A percentile compares a stretch with the other conserved stretches of the same genome.
Evolutionary conservation across 1,140 invertebrate genomes (phyloP).

Genomic region (Lineus longissimus): DNA sequence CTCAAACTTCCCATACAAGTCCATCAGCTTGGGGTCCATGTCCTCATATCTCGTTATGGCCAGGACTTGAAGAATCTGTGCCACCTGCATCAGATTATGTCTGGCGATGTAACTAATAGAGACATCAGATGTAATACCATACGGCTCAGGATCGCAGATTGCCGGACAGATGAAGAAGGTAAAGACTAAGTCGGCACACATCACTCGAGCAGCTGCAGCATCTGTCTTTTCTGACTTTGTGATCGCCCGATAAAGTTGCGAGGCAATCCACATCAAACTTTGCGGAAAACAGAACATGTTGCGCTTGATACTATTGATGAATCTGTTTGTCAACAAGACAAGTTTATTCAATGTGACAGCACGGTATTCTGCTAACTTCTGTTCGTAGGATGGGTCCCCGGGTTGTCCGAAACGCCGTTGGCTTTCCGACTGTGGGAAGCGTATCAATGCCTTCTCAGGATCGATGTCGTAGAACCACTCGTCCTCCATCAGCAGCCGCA

Average conservation of each 20-base stretch:
- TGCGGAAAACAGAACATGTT: constrained; percentile 90
- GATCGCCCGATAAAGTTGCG: constrained; percentile 59
- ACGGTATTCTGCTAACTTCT: constrained; percentile 72
- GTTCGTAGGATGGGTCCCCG: constrained; percentile 65
- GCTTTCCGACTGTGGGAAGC: constrained; percentile 68
- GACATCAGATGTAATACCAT: constrained; percentile 85
- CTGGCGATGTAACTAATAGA: constrained; percentile 86
- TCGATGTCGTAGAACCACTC: constrained; percentile 91
- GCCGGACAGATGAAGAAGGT: constrained; percentile 93
- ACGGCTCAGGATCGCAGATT: constrained; percentile 91
- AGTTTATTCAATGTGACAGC: constrained; percentile 68
- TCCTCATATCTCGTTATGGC: constrained; percentile 79
- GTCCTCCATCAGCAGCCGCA: constrained; percentile 87
- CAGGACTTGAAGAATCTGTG: constrained; percentile 85
- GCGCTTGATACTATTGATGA: constrained; percentile 78
- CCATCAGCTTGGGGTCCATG: constrained; percentile 67
- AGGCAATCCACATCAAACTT: constrained; percentile 61
- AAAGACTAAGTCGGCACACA: constrained; percentile 90
- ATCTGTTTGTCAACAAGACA: constrained; percentile 73
- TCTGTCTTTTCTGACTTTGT: constrained; percentile 59
- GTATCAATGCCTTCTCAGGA: constrained; percentile 76
- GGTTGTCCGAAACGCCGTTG: constrained; percentile 76
- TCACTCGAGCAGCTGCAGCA: constrained; percentile 56
- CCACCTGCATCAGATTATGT: constrained; percentile 83
- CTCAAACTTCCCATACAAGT: constrained; percentile 74